Base-by-base conservation (phyloP, 2,113 vertebrate genomes). In the Syngnathus scovelli region DNA sequence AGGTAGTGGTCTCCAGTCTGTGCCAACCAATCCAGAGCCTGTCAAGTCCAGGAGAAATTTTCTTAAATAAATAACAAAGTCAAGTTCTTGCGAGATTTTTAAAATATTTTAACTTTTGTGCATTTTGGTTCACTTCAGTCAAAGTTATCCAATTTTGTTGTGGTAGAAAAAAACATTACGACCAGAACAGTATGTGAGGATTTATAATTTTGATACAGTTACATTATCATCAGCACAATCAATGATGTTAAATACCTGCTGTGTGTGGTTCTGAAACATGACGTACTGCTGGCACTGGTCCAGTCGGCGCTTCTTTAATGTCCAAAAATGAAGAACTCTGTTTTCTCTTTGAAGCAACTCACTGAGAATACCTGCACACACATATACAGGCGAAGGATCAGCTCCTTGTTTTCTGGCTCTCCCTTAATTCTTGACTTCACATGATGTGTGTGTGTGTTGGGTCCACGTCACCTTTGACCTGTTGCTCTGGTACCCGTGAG, bases 21-120 rank as follows among this genome's bases (percentile, higher is more conserved):
- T 86, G 98, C 95, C 81, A 99, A 92, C 97, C 97, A 98, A 90
- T 98, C 95, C 78, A 99, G 85, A 1, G 96, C 96, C 96, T 99
- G 81, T 21, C 21, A 7, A 27, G 48, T 19, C 10, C 6, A 11
- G 27, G 7, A n/a, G 16, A 21, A 23, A 44, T 44, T 21, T 9
- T 12, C 41, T 13, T 15, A 6, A 18, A 16, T 48, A 7, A 33
- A 12, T 56, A 36, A 16, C 11, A 55, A 12, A 4, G 23, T 21
- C 5, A 55, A 27, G 21, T 5, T 27, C 6, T 23, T 55, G 52
- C 3, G 11, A 55, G 21, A 23, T 10, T 11, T 1, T 13, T 44
- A 3, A 44, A 44, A 13, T 18, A 48, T 48, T 16, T 46, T 16
- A 18, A 18, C 2, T 6, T 18, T 48, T 48, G 44, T 48, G 15